Conservation (phyloP, 2,888 invertebrate genomes). For the Lasiommata megera region DNA sequence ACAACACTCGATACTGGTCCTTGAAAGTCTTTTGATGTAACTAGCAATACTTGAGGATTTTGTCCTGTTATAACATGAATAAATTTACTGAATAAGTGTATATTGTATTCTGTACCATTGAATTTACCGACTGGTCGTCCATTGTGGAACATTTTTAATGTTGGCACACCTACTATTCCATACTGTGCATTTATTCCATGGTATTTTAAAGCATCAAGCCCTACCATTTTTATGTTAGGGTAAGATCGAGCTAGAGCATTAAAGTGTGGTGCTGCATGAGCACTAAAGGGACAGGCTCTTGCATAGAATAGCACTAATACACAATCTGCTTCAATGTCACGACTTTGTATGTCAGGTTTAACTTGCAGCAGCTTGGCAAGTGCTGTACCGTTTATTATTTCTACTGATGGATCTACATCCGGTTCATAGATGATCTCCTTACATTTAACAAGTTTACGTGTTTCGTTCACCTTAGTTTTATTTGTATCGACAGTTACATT, state of each 20-base stretch:
- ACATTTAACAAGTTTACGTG: conserved; percentile 68
- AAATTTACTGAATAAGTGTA: conserved; percentile 90
- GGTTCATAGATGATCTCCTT: conserved; percentile 62
- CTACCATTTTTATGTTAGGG: conserved; percentile 92
- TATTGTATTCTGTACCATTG: conserved; percentile 90
- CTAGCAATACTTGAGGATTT: conserved; percentile 82
- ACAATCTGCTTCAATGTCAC: conserved; percentile 85
- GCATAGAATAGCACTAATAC: conserved; percentile 94
- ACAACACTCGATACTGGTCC: conserved; percentile 92
- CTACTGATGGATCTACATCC: conserved; percentile 66
- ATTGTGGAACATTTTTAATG: conserved; percentile 93
- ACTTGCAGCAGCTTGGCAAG: conserved; percentile 84
- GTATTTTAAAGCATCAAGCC: conserved; percentile 92
- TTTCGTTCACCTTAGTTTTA: conserved; percentile 61
- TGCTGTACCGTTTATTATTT: conserved; percentile 87
- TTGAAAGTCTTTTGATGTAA: conserved; percentile 87
- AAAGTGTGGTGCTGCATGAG: conserved; percentile 93
- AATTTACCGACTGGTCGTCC: conserved; percentile 92
- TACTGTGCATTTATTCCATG: conserved; percentile 94
- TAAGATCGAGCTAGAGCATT: conserved; percentile 94
- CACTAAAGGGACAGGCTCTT: conserved; percentile 94
- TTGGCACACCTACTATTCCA: conserved; percentile 95
- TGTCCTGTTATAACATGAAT: conserved; percentile 88
- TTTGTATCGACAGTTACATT: conserved; percentile 65
- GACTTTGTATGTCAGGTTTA: conserved; percentile 84